Base-by-base conservation (phyloP, 2,888 invertebrate genomes). In the Hirtodrosophila trivittata region DNA sequence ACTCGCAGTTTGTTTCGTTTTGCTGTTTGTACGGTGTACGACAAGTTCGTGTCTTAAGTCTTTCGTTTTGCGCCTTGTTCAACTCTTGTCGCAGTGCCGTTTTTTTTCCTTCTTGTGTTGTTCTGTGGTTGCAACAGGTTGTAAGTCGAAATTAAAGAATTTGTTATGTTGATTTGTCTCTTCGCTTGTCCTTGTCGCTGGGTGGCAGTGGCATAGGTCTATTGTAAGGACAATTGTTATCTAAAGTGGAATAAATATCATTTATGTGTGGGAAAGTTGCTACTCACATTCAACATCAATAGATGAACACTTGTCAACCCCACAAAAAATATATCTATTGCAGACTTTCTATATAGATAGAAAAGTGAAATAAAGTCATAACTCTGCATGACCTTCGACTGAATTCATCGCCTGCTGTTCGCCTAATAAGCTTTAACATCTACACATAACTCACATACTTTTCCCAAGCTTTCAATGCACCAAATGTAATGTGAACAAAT, bases 31-130 rank as follows among this genome's bases (percentile, higher is more conserved):
- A 66, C 63, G 66, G 64, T 81, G 86, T 87, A 87, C 67, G 67
- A 86, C 88, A 82, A 83, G 89, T 87, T 87, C 87, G 87, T 87
- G 87, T 83, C 88, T 74, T 67, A 75, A 87, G 87, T 87, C 89
- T 87, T 87, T 88, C 76, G 83, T 75, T 86, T 80, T 83, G 80
- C 68, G 74, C 73, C 74, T 68, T 75, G 75, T 69, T 57, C 47
- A 39, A 43, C 37, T 49, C 50, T 83, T 83, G 78, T 68, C 65
- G 47, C 65, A 57, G 46, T 71, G 54, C 52, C 43, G 65, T 66
- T 77, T 67, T 54, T 64, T 51, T 45, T 21, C 35, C 33, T 45
- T 32, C n/a, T 51, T 42, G 32, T 74, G 64, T 62, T 65, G 43
- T 38, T 37, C 32, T 42, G 55, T 47, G 35, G 35, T 57, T 75